phyloP scores from a whole-genome alignment of 2,797 vertebrate genomes.

The Hafferia zeledoni region DNA sequence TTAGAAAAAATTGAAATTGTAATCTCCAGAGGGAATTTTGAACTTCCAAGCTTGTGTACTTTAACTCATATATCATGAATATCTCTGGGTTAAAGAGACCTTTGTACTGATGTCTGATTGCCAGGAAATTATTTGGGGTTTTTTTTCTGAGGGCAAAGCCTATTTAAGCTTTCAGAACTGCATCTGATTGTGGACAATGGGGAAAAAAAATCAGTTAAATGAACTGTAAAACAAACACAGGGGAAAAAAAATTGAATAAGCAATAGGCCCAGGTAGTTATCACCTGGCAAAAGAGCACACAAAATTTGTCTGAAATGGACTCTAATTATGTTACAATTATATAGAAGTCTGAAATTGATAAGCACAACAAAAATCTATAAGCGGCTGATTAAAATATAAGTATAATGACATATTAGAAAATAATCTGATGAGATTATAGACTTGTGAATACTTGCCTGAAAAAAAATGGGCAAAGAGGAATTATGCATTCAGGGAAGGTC shows the following conservation, averaged over 20 bases:
- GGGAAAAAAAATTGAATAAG: background rate
- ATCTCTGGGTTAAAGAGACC: constrained; percentile 8
- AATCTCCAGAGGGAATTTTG: constrained; percentile 10
- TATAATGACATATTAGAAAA: background rate
- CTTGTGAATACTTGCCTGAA: background rate
- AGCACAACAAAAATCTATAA: background rate
- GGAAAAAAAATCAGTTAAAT: background rate
- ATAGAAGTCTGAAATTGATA: background rate
- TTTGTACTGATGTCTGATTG: constrained; percentile 19
- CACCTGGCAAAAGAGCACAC: background rate
- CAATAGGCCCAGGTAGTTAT: background rate
- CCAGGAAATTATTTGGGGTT: constrained; percentile 19
- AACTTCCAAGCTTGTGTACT: constrained; percentile 27
- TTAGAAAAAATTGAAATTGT: constrained; percentile 43
- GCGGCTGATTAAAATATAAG: background rate
- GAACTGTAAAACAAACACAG: background rate
- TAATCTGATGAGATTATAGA: background rate
- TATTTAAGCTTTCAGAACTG: background rate
- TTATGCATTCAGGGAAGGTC: background rate
- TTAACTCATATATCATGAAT: constrained; percentile 1
- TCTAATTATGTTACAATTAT: background rate
- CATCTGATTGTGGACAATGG: background rate
- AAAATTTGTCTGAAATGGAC: background rate
- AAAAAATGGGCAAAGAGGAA: background rate
- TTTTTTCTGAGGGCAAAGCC: background rate